phyloP scores from a whole-genome alignment of 1,140 invertebrate species.

The Sarcophaga bullata region DNA sequence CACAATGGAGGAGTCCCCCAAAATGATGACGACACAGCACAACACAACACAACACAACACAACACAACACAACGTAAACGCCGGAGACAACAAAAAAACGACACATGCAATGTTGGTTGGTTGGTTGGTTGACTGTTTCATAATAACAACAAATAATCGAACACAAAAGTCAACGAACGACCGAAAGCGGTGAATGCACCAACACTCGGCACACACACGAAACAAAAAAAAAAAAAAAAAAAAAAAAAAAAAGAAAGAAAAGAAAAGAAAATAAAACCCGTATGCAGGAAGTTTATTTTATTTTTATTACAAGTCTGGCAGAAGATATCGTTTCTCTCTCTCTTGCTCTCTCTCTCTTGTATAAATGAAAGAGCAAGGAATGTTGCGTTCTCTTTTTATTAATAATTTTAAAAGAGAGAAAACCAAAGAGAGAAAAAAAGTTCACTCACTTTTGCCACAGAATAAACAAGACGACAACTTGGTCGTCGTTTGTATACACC shows the following conservation, averaged over 20 bases:
- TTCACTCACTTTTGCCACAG: background rate
- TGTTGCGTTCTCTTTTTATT: background rate
- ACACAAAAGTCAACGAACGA: conserved; percentile 33
- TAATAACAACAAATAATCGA: background rate
- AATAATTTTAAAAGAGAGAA: background rate
- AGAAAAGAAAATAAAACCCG: background rate
- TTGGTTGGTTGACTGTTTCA: background rate
- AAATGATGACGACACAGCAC: background rate
- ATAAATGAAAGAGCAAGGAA: background rate
- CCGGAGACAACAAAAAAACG: background rate
- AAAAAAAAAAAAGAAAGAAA: background rate
- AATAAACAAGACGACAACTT: too few relatives aligned
- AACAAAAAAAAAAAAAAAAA: background rate
- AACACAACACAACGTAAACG: background rate
- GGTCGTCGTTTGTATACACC: background rate
- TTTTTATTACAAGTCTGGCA: background rate
- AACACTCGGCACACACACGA: background rate
- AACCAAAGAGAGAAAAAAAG: background rate
- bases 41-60: too few relatives aligned
- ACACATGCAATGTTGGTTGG: background rate
- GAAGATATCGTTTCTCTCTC: too few relatives aligned
- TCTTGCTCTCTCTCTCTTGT: background rate
- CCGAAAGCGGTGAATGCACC: conserved; percentile 40
- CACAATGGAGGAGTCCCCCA: conserved; percentile 27
- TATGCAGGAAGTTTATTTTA: conserved; percentile 34